A percentile compares a stretch with the other conserved stretches of the same genome.
Evolutionary conservation across 2,888 invertebrate genomes (phyloP).

Genomic region (Zaprionus lineosus): DNA sequence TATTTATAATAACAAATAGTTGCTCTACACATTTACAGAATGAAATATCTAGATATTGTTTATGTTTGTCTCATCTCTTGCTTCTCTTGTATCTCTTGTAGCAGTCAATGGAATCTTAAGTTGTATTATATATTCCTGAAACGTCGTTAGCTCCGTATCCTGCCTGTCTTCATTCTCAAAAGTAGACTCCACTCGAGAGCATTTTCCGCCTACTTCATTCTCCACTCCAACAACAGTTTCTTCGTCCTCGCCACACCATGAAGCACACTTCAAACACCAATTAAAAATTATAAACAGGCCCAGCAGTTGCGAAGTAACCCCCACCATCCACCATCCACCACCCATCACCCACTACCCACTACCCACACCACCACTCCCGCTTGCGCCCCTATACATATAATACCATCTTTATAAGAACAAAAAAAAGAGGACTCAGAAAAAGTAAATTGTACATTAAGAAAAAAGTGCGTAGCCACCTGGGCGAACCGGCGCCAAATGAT

Average conservation of each 20-base stretch:
- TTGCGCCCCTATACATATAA: slow-evolving; percentile 40
- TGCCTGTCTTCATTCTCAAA: neutral
- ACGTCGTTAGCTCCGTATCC: no score
- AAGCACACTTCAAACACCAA: slow-evolving; percentile 69
- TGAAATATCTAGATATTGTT: no score
- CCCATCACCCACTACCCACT: neutral
- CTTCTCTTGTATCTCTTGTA: no score
- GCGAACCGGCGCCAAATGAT: slow-evolving; percentile 68
- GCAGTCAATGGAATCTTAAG: no score
- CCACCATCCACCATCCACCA: neutral
- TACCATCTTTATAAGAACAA: slow-evolving; percentile 53
- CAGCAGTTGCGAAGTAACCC: slow-evolving; percentile 22
- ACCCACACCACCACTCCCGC: slow-evolving; percentile 1
- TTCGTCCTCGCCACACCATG: slow-evolving; percentile 19
- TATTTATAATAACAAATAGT: no score
- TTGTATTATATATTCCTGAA: neutral
- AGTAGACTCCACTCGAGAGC: slow-evolving; percentile 3
- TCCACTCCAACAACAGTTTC: slow-evolving; percentile 37
- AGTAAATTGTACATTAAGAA: slow-evolving; percentile 57
- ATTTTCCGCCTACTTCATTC: slow-evolving; percentile 6
- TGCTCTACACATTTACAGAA: no score
- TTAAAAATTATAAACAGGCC: slow-evolving; percentile 72
- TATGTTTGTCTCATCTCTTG: no score
- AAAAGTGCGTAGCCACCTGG: slow-evolving; percentile 72
- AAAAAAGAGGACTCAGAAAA: slow-evolving; percentile 7